Evolutionary conservation across 2,113 vertebrate genomes (phyloP), one percentile per base, ranked within the genome.

Genomic region (Ariopsis seemanni): DNA sequence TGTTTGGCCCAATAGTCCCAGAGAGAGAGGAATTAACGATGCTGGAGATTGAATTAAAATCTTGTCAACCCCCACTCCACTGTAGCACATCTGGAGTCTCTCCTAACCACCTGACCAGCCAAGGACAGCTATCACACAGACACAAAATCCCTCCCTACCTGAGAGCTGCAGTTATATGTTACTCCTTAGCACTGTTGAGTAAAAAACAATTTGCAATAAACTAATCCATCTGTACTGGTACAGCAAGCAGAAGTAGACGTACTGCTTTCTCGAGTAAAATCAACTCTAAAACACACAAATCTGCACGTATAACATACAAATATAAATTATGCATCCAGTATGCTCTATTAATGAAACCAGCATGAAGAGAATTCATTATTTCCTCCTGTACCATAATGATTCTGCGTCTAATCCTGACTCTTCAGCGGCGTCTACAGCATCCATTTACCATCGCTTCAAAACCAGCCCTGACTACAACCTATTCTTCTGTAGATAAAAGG

Each of bases 11-110:
- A 89, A 87, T 87, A 79, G 89, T 87, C 85, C 89, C 85, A 89
- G 34, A 9, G 89, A 89, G 87, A 87, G 84, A 60, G 65, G 85
- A 90, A 85, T 87, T 89, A 90, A 90, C 85, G 78, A 72, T 69
- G 77, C 87, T 82, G 60, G 74, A 89, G 87, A 90, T 89, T 87
- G 88, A 90, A 85, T 89, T 69, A 90, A 88, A 88, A 60, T 86
- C 89, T 88, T 84, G 84, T 67, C 18, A 85, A 82, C 82, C 79
- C 83, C 80, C 63, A 65, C n/a, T 72, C 50, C 74, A 62, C 75
- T 86, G 82, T 15, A 17, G 65, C 89, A 88, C 89, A 90, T 90
- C 89, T 90, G 89, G 89, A 90, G 81, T 57, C 63, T 58, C 82
- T 60, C 52, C 62, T 52, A 86, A 90, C 85, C 89, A 90, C 71